Evolutionary conservation across 2,888 invertebrate species (phyloP).

Genomic region (Paralinhomoeus sp.): DNA sequence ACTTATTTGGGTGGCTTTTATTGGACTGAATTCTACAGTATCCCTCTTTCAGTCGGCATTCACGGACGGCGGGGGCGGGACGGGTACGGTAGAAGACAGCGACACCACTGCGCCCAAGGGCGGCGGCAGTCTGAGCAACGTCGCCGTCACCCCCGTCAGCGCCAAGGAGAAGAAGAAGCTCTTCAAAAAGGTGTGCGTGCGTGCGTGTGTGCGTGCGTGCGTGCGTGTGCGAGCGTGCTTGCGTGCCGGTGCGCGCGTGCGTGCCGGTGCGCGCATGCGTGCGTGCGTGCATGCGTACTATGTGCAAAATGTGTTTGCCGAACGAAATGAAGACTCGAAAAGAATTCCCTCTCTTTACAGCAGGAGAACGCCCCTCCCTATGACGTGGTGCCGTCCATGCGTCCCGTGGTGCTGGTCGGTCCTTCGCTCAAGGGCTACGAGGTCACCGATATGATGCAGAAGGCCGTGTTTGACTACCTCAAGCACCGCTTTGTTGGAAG

Average conservation of each 20-base stretch:
- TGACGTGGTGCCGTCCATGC: slow-evolving; percentile 98
- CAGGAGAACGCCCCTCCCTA: slow-evolving; percentile 47
- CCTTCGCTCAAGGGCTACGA: slow-evolving; percentile 98
- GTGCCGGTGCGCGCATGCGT: too few relatives aligned
- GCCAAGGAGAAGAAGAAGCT: slow-evolving; percentile 69
- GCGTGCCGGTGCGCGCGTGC: too few relatives aligned
- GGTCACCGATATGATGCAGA: slow-evolving; percentile 99
- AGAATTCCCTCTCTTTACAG: too few relatives aligned
- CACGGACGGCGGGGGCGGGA: slow-evolving; percentile 33
- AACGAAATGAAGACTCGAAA: too few relatives aligned
- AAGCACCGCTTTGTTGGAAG: slow-evolving; percentile 95
- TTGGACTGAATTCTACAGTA: too few relatives aligned
- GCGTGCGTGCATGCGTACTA: too few relatives aligned
- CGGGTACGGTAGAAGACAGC: slow-evolving; percentile 56
- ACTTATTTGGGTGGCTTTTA: too few relatives aligned
- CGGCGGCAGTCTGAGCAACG: slow-evolving; percentile 25
- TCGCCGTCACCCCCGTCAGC: slow-evolving; percentile 51
- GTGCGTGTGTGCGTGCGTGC: too few relatives aligned
- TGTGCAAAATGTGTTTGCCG: too few relatives aligned
- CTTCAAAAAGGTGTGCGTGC: slow-evolving; percentile 57
- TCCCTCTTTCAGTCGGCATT: too few relatives aligned
- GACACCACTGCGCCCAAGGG: slow-evolving; percentile 60
- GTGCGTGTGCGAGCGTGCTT: too few relatives aligned
- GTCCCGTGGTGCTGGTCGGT: slow-evolving; percentile 92
- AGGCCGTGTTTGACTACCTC: slow-evolving; percentile 94